Percentiles rank a stretch among this genome's conserved stretches.
phyloP scores from a whole-genome alignment of 2,888 invertebrate genomes.

The Neoitamus cyanurus region DNA sequence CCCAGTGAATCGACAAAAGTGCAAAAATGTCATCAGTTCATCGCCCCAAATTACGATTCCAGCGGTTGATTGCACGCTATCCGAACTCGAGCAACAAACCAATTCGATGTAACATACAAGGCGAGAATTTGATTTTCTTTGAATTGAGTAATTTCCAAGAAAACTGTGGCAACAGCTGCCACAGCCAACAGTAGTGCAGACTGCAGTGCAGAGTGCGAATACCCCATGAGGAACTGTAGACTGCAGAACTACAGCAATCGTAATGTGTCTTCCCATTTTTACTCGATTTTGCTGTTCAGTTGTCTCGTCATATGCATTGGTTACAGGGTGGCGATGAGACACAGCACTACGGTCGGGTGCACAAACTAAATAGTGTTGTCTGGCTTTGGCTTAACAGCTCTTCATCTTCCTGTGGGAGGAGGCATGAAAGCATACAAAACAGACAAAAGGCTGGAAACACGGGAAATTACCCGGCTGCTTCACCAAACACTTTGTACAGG shows the following conservation, averaged over 20 bases:
- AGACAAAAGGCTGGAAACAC: background rate
- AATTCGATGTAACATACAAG: background rate
- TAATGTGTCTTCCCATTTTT: background rate
- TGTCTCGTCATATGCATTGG: background rate
- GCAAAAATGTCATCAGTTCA: background rate
- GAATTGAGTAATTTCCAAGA: background rate
- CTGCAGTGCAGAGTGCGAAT: background rate
- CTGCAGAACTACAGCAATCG: background rate
- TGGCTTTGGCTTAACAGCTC: background rate
- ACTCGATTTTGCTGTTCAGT: background rate
- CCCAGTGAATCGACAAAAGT: background rate
- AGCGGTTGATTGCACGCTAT: background rate
- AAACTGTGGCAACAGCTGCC: background rate
- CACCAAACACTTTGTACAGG: background rate
- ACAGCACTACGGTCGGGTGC: background rate
- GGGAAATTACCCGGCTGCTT: constrained; percentile 3
- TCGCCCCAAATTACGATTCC: background rate
- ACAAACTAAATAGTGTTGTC: background rate
- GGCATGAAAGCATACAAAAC: background rate
- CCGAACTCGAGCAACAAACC: background rate
- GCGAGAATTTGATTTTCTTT: background rate
- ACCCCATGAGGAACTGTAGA: background rate
- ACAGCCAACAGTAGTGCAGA: background rate
- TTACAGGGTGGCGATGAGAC: background rate
- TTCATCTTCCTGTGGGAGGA: background rate